These are phyloP conservation scores for Gastrophysa polygoni DNA, from an alignment of 2,888 invertebrate genomes.

Conservation along the genomic window DNA sequence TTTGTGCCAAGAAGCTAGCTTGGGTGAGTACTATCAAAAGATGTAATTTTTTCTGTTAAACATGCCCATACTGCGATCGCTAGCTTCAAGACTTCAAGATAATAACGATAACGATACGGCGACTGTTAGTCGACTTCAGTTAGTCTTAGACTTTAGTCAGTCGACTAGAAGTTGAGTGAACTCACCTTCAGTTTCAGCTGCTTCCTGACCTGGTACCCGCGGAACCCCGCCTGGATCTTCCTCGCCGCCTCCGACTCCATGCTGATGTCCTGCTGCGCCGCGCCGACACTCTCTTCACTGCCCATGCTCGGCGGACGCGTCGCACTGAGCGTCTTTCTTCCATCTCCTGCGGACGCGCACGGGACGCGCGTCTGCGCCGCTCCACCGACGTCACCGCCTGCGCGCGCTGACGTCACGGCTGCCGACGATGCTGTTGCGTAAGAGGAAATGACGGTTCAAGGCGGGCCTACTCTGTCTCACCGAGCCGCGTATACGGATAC, in stretches of 20 bases:
- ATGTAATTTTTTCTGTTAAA: no score
- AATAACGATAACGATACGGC: no score
- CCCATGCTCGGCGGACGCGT: slow-evolving; percentile 36
- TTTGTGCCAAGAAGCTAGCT: no score
- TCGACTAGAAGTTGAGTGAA: background rate
- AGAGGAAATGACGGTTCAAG: no score
- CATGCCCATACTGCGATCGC: no score
- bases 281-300: slow-evolving; percentile 34
- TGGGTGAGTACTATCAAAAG: no score
- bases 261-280: slow-evolving; percentile 21
- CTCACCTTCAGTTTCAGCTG: slow-evolving; percentile 56
- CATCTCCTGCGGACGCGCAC: no score
- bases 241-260: slow-evolving; percentile 64
- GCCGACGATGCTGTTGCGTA: slow-evolving; percentile 23
- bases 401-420: slow-evolving; percentile 49
- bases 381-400: slow-evolving; percentile 25
- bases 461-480: no score
- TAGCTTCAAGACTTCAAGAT: no score
- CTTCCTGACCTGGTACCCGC: slow-evolving; percentile 67
- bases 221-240: slow-evolving; percentile 72
- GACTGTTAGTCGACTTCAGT: background rate
- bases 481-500: no score
- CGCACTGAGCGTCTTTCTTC: slow-evolving; percentile 20
- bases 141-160: background rate
- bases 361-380: slow-evolving; percentile 15